Evolutionary conservation across 2,113 vertebrate species (phyloP).

Genomic region (Macrotus californicus): DNA sequence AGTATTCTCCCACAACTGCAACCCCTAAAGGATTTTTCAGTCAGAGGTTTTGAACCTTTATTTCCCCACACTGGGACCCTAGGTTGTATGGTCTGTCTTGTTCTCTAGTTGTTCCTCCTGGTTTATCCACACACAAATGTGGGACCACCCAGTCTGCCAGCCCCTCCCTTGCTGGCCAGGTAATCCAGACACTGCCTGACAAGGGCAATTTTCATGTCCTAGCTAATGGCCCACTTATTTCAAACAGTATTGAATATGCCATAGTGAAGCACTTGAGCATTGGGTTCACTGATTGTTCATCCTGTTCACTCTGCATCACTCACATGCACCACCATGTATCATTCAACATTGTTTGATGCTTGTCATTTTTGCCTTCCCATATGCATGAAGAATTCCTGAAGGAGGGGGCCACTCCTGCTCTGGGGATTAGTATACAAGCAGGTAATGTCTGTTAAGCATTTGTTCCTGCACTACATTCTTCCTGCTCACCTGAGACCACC

Average conservation of each 20-base stretch:
- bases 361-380: not conserved
- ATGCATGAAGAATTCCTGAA: not conserved
- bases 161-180: too few species aligned
- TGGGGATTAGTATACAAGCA: not conserved
- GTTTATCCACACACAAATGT: too few species aligned
- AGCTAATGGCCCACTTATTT: conserved; percentile 62
- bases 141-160: too few species aligned
- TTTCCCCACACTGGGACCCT: too few species aligned
- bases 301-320: not conserved
- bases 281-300: not conserved
- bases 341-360: not conserved
- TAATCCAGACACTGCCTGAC: too few species aligned
- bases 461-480: not conserved
- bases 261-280: not conserved
- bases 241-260: conserved; percentile 30
- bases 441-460: not conserved
- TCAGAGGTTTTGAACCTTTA: too few species aligned
- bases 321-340: not conserved
- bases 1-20: too few species aligned
- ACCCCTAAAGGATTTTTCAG: too few species aligned
- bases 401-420: not conserved
- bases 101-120: too few species aligned
- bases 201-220: conserved; percentile 60
- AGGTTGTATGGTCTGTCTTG: too few species aligned
- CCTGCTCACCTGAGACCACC: not conserved